Evolutionary conservation across 2,797 vertebrate species (phyloP).

Genomic region (Pangasius macronema): DNA sequence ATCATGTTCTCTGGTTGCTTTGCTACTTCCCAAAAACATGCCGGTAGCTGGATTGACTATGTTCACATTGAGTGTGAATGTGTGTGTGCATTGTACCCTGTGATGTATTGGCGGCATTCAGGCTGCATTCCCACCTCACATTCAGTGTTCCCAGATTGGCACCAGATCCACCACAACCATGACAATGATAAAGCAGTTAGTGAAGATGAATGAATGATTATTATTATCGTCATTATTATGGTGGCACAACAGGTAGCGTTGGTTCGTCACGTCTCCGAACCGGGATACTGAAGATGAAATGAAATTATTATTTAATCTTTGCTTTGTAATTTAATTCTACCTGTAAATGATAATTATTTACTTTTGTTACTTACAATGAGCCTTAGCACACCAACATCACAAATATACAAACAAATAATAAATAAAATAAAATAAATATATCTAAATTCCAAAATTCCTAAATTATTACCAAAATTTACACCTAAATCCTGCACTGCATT

Average conservation of each 20-base stretch:
- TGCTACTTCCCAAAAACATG: not conserved
- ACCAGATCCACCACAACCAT: not conserved
- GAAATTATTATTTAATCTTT: not conserved
- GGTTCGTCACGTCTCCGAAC: not conserved
- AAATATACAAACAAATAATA: not conserved
- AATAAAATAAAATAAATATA: not conserved
- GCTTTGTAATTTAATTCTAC: not conserved
- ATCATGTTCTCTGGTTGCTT: not conserved
- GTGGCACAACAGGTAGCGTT: not conserved
- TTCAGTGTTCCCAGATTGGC: not conserved
- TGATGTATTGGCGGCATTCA: not conserved
- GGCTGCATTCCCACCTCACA: not conserved
- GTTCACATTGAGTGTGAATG: not conserved
- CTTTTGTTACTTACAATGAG: not conserved
- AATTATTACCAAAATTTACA: not conserved
- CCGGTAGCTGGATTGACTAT: not conserved
- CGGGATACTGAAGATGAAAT: not conserved
- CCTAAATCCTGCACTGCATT: not conserved
- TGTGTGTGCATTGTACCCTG: not conserved
- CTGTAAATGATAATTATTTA: not conserved
- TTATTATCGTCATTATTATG: not conserved
- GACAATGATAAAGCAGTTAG: not conserved
- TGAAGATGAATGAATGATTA: not conserved
- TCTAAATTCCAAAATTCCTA: not conserved
- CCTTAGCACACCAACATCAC: not conserved